Evolutionary conservation across 23 tunicate species (phyloP).

Genomic region (Trididemnum nubilum): DNA sequence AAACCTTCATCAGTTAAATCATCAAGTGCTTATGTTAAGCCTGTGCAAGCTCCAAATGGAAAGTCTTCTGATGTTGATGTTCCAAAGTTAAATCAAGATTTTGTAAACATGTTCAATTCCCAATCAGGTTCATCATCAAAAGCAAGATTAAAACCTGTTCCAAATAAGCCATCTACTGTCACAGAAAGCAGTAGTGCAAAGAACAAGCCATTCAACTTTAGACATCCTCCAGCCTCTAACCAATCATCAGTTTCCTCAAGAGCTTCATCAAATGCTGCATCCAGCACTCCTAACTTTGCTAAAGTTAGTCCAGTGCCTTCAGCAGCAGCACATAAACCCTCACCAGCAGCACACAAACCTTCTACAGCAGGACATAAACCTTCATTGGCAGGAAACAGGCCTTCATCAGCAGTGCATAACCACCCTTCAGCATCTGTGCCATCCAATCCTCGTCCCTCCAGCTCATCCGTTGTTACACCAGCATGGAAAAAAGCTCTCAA

Average conservation of each 20-base stretch:
- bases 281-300: neutral
- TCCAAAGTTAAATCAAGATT: constrained; percentile 22
- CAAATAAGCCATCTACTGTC: neutral
- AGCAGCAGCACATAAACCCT: no score
- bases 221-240: neutral
- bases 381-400: no score
- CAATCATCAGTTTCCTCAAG: neutral
- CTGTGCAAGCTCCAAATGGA: constrained; percentile 26
- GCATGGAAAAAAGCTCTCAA: neutral
- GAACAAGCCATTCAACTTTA: neutral
- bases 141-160: neutral
- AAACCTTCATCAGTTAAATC: neutral
- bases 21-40: constrained; percentile 1
- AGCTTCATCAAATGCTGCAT: neutral
- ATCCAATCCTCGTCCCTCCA: neutral
- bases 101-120: constrained; percentile 15
- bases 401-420: no score
- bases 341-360: no score
- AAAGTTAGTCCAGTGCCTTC: constrained; percentile 6
- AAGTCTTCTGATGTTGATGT: constrained; percentile 5
- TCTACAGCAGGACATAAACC: no score
- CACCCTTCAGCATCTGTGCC: no score
- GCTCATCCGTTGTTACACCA: neutral
- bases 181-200: neutral
- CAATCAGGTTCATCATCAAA: neutral